A percentile compares a stretch with the other conserved stretches of the same genome.
These are phyloP conservation scores for Thaumatotibia leucotreta DNA, from an alignment of 1,140 invertebrate genomes.

Conservation along the genomic window DNA sequence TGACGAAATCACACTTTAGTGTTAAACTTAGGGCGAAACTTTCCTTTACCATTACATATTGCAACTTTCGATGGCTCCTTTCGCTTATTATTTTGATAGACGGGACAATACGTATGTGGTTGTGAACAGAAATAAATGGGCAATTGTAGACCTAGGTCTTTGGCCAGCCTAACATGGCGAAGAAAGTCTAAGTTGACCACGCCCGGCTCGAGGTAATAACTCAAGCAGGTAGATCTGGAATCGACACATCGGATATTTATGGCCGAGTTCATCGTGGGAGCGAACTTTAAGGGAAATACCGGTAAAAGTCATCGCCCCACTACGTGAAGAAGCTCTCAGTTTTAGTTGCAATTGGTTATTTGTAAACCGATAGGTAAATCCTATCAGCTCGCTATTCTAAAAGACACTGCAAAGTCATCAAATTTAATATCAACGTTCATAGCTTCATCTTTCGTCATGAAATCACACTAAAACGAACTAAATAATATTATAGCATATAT, in stretches of 20 bases:
- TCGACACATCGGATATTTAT: constrained; percentile 30
- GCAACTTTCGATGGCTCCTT: not conserved
- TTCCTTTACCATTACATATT: constrained; percentile 1
- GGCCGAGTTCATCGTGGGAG: constrained; percentile 17
- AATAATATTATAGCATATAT: not conserved
- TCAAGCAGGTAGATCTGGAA: constrained; percentile 30
- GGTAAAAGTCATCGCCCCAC: not conserved
- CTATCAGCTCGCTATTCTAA: no score
- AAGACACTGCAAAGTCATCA: not conserved
- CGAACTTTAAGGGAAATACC: constrained; percentile 6
- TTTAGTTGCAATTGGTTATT: no score
- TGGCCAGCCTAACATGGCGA: constrained; percentile 57
- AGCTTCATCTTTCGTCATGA: no score
- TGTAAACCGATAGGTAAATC: no score
- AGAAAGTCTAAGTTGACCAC: constrained; percentile 58
- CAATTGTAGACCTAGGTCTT: constrained; percentile 40
- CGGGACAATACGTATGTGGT: constrained; percentile 2
- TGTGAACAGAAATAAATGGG: constrained; percentile 20
- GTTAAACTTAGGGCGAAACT: not conserved
- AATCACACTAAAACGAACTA: no score
- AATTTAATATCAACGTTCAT: no score
- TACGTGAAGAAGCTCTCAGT: not conserved
- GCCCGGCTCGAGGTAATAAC: constrained; percentile 35
- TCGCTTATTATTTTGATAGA: constrained; percentile 12
- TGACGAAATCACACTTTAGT: not conserved